Conservation (phyloP, 2,113 vertebrate species). For the Opisthocomus hoazin region DNA sequence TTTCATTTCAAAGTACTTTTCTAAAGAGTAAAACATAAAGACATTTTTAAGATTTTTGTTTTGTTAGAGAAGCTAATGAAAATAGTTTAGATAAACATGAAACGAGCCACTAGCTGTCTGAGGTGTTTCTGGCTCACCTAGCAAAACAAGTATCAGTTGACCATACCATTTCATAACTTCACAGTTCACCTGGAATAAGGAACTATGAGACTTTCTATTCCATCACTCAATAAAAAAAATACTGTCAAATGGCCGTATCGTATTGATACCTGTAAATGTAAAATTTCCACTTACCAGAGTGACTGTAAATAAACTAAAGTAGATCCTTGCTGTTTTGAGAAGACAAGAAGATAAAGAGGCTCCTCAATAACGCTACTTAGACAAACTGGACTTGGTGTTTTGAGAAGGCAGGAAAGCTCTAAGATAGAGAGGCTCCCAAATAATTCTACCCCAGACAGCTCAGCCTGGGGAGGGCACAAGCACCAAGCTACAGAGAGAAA, state of each 20-base stretch:
- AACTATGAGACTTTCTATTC: neutral
- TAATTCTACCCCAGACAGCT: no score
- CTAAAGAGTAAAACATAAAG: slow-evolving; percentile 10
- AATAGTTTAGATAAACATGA: slow-evolving; percentile 33
- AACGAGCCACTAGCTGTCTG: neutral
- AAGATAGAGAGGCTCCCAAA: no score
- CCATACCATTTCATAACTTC: neutral
- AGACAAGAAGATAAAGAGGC: no score
- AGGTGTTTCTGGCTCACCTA: neutral
- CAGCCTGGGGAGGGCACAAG: no score
- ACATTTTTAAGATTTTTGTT: slow-evolving; percentile 23
- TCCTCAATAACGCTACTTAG: no score
- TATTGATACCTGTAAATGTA: no score
- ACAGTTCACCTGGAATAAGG: neutral
- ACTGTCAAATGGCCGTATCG: neutral
- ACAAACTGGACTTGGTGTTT: no score
- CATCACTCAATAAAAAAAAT: neutral
- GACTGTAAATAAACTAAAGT: no score
- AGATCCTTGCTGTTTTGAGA: no score
- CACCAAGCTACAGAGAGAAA: no score
- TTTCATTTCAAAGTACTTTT: slow-evolving; percentile 38
- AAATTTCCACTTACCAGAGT: no score
- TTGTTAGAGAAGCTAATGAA: slow-evolving; percentile 32
- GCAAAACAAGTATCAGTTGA: neutral
- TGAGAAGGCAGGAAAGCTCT: no score